A percentile compares a stretch with the other conserved stretches of the same genome.
Conservation (phyloP, 2,113 vertebrate species). For the Semnornis frantzii region DNA sequence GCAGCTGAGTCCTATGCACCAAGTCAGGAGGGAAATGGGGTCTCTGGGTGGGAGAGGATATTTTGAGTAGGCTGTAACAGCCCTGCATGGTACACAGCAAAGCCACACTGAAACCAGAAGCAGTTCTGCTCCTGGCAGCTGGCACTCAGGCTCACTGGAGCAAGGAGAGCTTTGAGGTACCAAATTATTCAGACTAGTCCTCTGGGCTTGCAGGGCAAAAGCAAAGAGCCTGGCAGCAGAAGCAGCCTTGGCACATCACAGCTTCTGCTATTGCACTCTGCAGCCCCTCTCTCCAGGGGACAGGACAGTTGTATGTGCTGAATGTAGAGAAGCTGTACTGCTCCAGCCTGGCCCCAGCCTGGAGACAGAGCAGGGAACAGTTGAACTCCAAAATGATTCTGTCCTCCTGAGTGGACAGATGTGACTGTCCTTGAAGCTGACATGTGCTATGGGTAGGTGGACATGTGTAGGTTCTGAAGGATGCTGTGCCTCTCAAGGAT, state of each 20-base stretch:
- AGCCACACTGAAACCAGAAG: not conserved
- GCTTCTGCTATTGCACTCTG: not conserved
- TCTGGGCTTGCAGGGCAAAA: too few relatives aligned
- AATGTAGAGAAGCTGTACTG: rapidly evolving
- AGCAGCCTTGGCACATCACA: not conserved
- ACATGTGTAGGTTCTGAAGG: not conserved
- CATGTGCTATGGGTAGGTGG: not conserved
- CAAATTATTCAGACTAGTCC: not conserved
- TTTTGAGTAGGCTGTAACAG: not conserved
- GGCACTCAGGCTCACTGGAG: not conserved
- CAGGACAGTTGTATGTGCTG: not conserved
- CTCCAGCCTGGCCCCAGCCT: not conserved
- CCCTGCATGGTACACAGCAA: not conserved
- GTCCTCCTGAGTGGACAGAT: not conserved
- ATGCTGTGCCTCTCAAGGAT: not conserved
- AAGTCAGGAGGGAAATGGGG: not conserved
- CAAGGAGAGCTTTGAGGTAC: not conserved
- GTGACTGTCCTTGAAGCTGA: not conserved
- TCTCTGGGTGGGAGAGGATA: not conserved
- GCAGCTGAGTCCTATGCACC: not conserved
- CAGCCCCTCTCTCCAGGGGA: not conserved
- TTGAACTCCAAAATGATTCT: not conserved
- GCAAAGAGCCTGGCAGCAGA: not conserved
- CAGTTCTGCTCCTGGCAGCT: not conserved
- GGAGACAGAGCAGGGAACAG: not conserved